Base-by-base conservation (phyloP, 2,888 invertebrate genomes). In the Trachelus stipa region DNA sequence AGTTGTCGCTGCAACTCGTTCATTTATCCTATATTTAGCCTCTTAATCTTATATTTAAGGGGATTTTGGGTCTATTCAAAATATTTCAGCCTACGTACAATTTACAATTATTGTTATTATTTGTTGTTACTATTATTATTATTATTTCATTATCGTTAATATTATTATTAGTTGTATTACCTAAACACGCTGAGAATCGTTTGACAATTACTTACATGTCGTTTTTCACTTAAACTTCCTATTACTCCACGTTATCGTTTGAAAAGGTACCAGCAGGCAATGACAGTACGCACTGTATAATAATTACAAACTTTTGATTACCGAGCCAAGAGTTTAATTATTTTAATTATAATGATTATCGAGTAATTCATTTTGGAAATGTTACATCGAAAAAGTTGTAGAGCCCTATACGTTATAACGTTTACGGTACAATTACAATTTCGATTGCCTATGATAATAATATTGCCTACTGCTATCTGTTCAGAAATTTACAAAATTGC, bases 381-480 rank as follows among this genome's bases (percentile, higher is more conserved):
- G 77, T 56, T 56, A 56, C 56, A 56, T 56, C 56, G 23, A 56
- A 56, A 56, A 56, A 56, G 56, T 56, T 23, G 0, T 56, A 23
- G 15, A 56, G 9, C 23, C 23, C 56, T 56, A 23, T 56, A 9
- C 23, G 23, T 56, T 23, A 6, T 23, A 56, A 56, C 23, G 56
- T 56, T 56, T 23, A 56, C 40, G 37, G 15, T 71, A 73, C 37
- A 37, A 76, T 79, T 69, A 77, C 75, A 56, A 56, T 56, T 56
- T 56, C 56, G 56, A 23, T 9, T 0, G 23, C 23, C 56, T 56
- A 78, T 79, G 77, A 81, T 81, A 79, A 79, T 79, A 80, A 80
- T 82, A 81, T 81, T 82, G 81, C 82, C 82, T 76, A 81, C 77
- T 81, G 79, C 81, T 81, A 78, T 81, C 79, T 81, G 77, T 82